Base-by-base conservation (phyloP, 1,140 invertebrate species). In the Macrobrachium nipponense region DNA sequence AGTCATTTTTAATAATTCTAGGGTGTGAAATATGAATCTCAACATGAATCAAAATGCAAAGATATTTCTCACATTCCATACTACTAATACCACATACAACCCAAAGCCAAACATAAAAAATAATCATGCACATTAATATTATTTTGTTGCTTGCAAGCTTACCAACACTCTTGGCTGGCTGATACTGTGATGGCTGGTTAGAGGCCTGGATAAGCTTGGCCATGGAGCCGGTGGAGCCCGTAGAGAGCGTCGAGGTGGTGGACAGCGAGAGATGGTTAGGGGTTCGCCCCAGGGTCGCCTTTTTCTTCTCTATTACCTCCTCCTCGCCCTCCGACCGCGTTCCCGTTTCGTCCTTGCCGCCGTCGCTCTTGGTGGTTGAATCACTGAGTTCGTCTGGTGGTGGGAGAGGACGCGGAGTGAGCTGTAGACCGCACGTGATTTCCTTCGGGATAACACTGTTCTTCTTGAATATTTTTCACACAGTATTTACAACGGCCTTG, bases 131-230 rank as follows among this genome's bases (percentile, higher is more conserved):
- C 68, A 70, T 51, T 18, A 61, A 59, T 58, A 27, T 68, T 23
- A 77, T 51, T 75, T 43, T 51, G 59, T 72, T 51, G 23, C 20
- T 17, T 15, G 77, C 27, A 27, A 78, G 75, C 82, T 87, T 77
- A 87, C 88, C 87, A 66, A 86, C 68, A 44, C 86, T 87, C 44
- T 87, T 85, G 15, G 70, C 82, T 11, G 96, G 96, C 89, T 97
- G 96, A 92, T 97, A 97, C 90, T 95, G 96, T 89, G 96, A 94
- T 68, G 97, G 97, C 90, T 97, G 96, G 91, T 97, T 96, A 87
- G 97, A 98, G 83, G 96, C 96, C 92, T 98, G 97, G 90, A 98
- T 97, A 87, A 98, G 94, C 90, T 96, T 94, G 23, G 97, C 97
- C 91, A 98, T 97, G 90, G 96, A 97, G 89, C 97, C 96, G 70